Conservation (phyloP, 2,113 vertebrate species). For the Cricetomys ansorgei region DNA sequence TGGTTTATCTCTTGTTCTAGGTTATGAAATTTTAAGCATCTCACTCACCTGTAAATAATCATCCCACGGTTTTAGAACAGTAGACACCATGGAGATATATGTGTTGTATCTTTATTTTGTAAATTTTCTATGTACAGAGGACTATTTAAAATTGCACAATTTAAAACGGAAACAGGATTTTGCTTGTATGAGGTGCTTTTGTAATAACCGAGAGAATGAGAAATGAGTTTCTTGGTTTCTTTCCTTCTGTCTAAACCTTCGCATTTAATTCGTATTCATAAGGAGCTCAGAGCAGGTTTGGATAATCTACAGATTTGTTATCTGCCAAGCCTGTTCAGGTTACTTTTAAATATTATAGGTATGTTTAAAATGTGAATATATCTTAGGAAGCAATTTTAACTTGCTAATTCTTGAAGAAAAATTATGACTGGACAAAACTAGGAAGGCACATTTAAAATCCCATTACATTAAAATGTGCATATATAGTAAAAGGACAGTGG, state of each 20-base stretch:
- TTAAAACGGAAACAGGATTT: conserved; percentile 64
- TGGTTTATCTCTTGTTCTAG: conserved; percentile 69
- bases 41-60: conserved; percentile 73
- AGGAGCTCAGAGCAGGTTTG: neutral
- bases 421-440: conserved; percentile 29
- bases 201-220: conserved; percentile 39
- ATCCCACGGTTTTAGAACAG: conserved; percentile 49
- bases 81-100: conserved; percentile 23
- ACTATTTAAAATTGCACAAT: conserved; percentile 53
- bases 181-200: conserved; percentile 40
- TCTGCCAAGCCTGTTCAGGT: conserved; percentile 40
- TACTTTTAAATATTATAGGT: conserved; percentile 45
- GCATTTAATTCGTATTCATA: conserved; percentile 55
- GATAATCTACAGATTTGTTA: conserved; percentile 44
- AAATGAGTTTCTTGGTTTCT: conserved; percentile 59
- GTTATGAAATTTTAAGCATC: conserved; percentile 72
- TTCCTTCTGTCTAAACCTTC: conserved; percentile 18
- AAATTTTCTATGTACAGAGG: conserved; percentile 62
- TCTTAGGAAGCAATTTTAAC: conserved; percentile 41
- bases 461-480: conserved; percentile 45
- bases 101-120: conserved; percentile 58
- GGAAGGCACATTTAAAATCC: neutral
- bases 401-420: conserved; percentile 46
- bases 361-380: conserved; percentile 25
- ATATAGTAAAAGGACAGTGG: neutral